Percentiles rank a stretch among this genome's conserved stretches.
phyloP scores from a whole-genome alignment of 2,797 vertebrate species.

The Myiotriccus ornatus region DNA sequence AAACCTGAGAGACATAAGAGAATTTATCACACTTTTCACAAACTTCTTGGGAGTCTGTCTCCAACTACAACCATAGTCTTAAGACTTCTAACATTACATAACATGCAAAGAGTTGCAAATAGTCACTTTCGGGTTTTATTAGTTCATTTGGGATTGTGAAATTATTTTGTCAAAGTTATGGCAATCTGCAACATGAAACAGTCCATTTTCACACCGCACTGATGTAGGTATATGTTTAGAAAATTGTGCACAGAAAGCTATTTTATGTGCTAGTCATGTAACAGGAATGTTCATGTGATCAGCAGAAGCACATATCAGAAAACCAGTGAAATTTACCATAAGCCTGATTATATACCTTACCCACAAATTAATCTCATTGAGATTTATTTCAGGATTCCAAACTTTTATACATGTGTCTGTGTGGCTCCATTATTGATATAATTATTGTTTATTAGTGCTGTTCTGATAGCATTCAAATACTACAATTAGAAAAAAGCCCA shows the following conservation, averaged over 20 bases:
- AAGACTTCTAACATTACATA: background rate
- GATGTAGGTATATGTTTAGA: background rate
- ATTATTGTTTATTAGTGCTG: slow-evolving; percentile 30
- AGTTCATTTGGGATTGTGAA: background rate
- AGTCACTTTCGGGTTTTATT: background rate
- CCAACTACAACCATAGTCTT: background rate
- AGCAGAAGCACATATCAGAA: background rate
- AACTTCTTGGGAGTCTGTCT: background rate
- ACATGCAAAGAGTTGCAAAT: background rate
- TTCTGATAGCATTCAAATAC: background rate
- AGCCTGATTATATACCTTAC: background rate
- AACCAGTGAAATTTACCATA: background rate
- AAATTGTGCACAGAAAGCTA: background rate
- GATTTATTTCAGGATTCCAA: slow-evolving; percentile 2
- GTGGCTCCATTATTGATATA: background rate
- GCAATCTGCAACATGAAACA: background rate
- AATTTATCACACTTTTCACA: background rate
- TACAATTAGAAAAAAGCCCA: background rate
- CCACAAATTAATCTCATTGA: slow-evolving; percentile 8
- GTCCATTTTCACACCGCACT: background rate
- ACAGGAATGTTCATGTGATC: background rate
- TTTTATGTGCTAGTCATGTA: background rate
- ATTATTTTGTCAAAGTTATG: background rate
- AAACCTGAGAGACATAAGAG: background rate
- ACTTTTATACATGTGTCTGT: background rate